Evolutionary conservation across 2,888 invertebrate genomes (phyloP), one percentile per base, ranked within the genome.

Genomic region (Rutpela maculata): DNA sequence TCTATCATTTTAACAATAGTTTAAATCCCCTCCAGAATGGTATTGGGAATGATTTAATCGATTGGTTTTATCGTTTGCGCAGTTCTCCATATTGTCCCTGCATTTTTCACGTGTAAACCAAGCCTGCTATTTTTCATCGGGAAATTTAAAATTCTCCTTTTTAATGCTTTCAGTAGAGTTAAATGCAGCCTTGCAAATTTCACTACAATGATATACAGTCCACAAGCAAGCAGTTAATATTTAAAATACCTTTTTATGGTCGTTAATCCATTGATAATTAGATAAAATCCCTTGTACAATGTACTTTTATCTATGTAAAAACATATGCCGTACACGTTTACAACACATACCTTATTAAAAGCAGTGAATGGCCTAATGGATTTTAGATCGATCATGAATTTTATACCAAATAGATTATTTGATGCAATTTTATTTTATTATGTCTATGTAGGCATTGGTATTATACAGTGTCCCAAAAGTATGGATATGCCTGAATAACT

Each of bases 281-380:
- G 50, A 50, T 50, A 50, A 50, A n/a, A 50, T 50, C 6, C n/a
- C n/a, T 50, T 50, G 50, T 50, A 50, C 50, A 43, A 43, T 50
- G 50, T 50, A 50, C n/a, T 50, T 50, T 50, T 50, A 50, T 50
- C 50, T 50, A 50, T n/a, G n/a, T 12, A 50, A 50, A 50, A 50
- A 50, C 50, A 50, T 50, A 50, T 50, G 50, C 50, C 50, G n/a
- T 50, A 50, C 50, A 50, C n/a, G 50, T 50, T 50, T n/a, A 50
- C n/a, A 50, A n/a, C n/a, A 50, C n/a, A 7, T n/a, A 50, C n/a
- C n/a, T 50, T n/a, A n/a, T 50, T 50, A 50, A 50, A 50, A 50
- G 50, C 50, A n/a, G 50, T 15, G 50, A 6, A 50, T n/a, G 12
- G 50, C n/a, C 50, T n/a, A n/a, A 50, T 50, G n/a, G 50, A 50